Evolutionary conservation across 2,797 vertebrate species (phyloP).

Genomic region (Poecilia picta): DNA sequence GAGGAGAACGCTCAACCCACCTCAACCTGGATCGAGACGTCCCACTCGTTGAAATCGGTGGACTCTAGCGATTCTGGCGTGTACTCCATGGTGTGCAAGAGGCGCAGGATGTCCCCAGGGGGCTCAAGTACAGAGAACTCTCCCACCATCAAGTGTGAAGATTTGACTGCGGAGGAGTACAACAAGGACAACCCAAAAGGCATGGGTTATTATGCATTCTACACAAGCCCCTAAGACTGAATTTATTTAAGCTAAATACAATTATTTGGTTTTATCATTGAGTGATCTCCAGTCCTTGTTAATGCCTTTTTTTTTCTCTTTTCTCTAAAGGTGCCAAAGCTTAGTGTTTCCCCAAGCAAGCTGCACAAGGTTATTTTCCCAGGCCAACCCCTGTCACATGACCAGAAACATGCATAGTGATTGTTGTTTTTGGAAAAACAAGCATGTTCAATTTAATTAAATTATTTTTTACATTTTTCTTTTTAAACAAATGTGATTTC

Average conservation of each 20-base stretch:
- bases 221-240: conserved; percentile 91
- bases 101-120: conserved; percentile 93
- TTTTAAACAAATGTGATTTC: conserved; percentile 70
- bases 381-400: conserved; percentile 75
- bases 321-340: conserved; percentile 94
- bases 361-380: conserved; percentile 79
- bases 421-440: conserved; percentile 72
- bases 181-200: conserved; percentile 96
- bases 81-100: conserved; percentile 94
- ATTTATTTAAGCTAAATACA: conserved; percentile 75
- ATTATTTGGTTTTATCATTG: conserved; percentile 63
- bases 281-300: conserved; percentile 77
- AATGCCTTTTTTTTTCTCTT: conserved; percentile 87
- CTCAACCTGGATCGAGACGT: conserved; percentile 92
- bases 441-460: conserved; percentile 71
- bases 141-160: conserved; percentile 97
- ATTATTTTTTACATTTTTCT: conserved; percentile 61
- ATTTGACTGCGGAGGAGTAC: conserved; percentile 94
- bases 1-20: conserved; percentile 83
- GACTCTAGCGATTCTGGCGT: conserved; percentile 93
- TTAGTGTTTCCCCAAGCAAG: conserved; percentile 86
- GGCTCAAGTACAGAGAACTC: conserved; percentile 97
- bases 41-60: conserved; percentile 93
- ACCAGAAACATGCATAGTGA: conserved; percentile 78
- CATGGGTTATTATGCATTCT: conserved; percentile 98